Evolutionary conservation across 2,113 vertebrate genomes (phyloP), one percentile per base, ranked within the genome.

Genomic region (Salminus brasiliensis): DNA sequence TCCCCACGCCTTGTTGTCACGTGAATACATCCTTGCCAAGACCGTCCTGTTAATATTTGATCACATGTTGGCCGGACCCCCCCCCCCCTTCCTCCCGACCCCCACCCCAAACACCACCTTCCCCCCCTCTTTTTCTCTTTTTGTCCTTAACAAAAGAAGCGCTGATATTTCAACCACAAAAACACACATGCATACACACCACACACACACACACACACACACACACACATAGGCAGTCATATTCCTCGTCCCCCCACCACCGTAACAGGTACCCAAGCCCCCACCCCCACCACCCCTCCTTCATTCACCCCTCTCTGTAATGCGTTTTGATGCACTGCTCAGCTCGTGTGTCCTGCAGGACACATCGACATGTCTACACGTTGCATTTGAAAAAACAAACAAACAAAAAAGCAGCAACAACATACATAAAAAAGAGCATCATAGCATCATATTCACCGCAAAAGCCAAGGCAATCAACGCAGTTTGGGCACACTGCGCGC

Each of bases 1-100:
- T 93, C 91, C 93, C 90, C 92, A 92, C 92, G 92, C 92, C 89
- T 91, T 88, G 94, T 96, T 88, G 94, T 97, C 95, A 96, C 95
- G 95, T 96, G 95, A 91, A 92, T 88, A 89, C 86, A 83, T 91
- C 89, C 91, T 92, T 92, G 91, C 91, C 94, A 95, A 93, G 94
- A 87, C 91, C 87, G 93, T 94, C 93, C 92, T 91, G 94, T 94
- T 94, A 94, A 94, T 92, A 94, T 95, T 91, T 93, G 93, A 94
- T 95, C 94, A 95, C 94, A 96, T 94, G 94, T 93, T 91, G 91
- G 92, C 88, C 89, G 92, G 93, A 93, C 91, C 92, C 47, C 47
- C 47, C n/a, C n/a, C n/a, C n/a, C n/a, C n/a, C 92, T 18, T 18
- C 47, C n/a, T n/a, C n/a, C n/a, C n/a, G n/a, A n/a, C n/a, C n/a